Base-by-base conservation (phyloP, 2,888 invertebrate species). In the Gortyna flavago region DNA sequence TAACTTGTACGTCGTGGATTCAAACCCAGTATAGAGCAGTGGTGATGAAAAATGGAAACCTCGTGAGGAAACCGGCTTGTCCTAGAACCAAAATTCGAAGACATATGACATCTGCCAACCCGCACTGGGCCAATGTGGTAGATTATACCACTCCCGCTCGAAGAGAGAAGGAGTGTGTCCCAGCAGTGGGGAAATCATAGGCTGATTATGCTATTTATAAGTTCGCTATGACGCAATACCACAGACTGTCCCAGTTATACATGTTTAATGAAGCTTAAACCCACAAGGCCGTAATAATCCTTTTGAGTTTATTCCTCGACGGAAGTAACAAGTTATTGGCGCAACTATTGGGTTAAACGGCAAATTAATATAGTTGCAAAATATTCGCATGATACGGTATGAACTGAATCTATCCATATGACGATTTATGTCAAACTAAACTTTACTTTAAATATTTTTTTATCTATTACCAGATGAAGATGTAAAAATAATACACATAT, bases 211-310 rank as follows among this genome's bases (percentile, higher is more conserved):
- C 25, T 51, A 29, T 2, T 35, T 35, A 35, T 59, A 21, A 7
- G 25, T n/a, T n/a, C 21, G 51, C 51, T 68, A 16, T 71, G 29
- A 59, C 41, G 29, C 3, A 54, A 68, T 65, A 68, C n/a, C 29
- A 57, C 32, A 44, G 32, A 66, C 21, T 65, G 35, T 51, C 35
- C 32, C 13, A 41, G 54, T 29, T 76, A 83, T 76, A 81, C 54
- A 72, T 72, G 69, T 83, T 88, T 83, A 84, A 86, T 81, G 81
- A 83, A 87, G 81, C 84, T 82, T 84, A 72, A 77, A 75, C 82
- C 84, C 61, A 69, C 72, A 57, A 77, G 77, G 80, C 80, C 85
- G 72, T 66, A 78, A 29, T 82, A 85, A 85, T 81, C 86, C 83
- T 81, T 80, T 70, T 54, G 67, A 68, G 79, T 32, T 79, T 62